A percentile compares a stretch with the other conserved stretches of the same genome.
Conservation (phyloP, 2,888 invertebrate species). For the Coleophora deauratella region DNA sequence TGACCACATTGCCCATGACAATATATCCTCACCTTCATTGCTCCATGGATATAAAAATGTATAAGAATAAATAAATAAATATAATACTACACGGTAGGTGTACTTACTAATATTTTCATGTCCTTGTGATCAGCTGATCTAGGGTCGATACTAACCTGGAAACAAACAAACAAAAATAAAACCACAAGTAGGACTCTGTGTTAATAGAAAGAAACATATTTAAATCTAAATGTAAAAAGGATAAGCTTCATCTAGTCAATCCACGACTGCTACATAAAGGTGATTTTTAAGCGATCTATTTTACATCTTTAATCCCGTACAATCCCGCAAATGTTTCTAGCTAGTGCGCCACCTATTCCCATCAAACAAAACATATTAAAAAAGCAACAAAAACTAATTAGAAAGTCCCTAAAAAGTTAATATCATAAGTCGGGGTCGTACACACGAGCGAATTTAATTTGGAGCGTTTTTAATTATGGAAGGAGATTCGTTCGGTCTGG, state of each 20-base stretch:
- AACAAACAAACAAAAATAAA: conserved; percentile 16
- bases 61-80: conserved; percentile 42
- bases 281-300: no score
- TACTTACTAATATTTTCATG: conserved; percentile 74
- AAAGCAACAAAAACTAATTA: conserved; percentile 62
- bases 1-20: no score
- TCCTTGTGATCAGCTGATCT: conserved; percentile 68
- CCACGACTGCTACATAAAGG: no score
- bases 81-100: conserved; percentile 39
- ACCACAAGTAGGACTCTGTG: neutral
- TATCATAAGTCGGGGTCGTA: conserved; percentile 63
- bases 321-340: no score
- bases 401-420: conserved; percentile 70
- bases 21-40: no score
- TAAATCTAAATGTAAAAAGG: neutral
- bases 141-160: conserved; percentile 71
- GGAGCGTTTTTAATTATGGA: conserved; percentile 72
- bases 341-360: conserved; percentile 1
- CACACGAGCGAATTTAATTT: conserved; percentile 73
- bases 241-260: no score
- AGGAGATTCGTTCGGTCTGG: conserved; percentile 57
- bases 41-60: no score
- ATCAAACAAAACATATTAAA: conserved; percentile 11
- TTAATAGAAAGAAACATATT: no score
- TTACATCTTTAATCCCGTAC: no score